A percentile compares a stretch with the other conserved stretches of the same genome.
phyloP scores from a whole-genome alignment of 2,113 vertebrate species.

The Pongo abelii region DNA sequence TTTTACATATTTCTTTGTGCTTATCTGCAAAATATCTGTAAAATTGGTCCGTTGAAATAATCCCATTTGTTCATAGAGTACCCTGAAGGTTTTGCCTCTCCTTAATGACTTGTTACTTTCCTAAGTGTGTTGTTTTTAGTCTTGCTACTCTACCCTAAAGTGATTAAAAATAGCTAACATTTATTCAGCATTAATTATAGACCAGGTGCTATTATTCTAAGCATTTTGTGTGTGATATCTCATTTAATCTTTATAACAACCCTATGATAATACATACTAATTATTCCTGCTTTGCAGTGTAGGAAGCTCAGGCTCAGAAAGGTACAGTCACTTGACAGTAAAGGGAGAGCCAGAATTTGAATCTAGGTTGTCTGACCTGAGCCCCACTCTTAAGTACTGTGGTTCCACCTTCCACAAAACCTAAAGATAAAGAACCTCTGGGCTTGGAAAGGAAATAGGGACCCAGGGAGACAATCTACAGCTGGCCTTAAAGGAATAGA shows the following conservation, averaged over 20 bases:
- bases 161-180: background rate
- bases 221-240: background rate
- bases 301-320: background rate
- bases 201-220: background rate
- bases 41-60: background rate
- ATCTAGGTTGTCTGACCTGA: background rate
- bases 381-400: background rate
- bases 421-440: background rate
- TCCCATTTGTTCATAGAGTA: background rate
- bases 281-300: background rate
- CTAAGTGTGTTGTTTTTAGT: background rate
- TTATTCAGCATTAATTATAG: background rate
- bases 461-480: background rate
- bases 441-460: background rate
- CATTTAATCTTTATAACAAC: background rate
- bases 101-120: background rate
- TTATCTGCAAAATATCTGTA: background rate
- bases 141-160: background rate
- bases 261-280: background rate
- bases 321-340: background rate
- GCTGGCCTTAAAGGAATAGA: background rate
- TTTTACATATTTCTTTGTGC: background rate
- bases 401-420: background rate
- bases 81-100: background rate
- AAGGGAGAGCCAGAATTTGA: background rate